These are phyloP conservation scores for Pygocentrus nattereri DNA, from an alignment of 2,797 vertebrate species.

Conservation along the genomic window DNA sequence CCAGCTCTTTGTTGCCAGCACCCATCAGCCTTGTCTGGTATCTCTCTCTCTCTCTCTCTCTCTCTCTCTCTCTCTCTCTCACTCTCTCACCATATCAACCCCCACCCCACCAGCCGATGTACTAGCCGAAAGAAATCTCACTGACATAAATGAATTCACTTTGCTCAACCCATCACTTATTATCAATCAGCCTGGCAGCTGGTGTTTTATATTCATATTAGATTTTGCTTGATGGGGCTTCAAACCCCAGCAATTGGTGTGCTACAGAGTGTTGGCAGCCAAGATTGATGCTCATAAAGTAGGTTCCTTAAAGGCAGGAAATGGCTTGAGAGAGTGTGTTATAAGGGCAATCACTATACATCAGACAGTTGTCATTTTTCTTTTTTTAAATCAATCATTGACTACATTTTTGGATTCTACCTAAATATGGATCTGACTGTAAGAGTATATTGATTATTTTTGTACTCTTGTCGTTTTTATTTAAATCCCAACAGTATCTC, in stretches of 20 bases:
- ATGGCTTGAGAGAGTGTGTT: conserved; percentile 12
- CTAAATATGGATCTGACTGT: background rate
- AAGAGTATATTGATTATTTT: background rate
- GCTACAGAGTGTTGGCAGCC: conserved; percentile 14
- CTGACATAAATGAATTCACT: conserved; percentile 41
- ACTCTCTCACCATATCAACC: background rate
- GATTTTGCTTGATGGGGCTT: conserved; percentile 17
- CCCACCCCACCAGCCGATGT: background rate
- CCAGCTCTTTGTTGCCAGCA: conserved; percentile 21
- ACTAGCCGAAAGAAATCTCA: conserved; percentile 17
- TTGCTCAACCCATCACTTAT: conserved; percentile 26
- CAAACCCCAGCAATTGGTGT: background rate
- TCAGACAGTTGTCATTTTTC: background rate
- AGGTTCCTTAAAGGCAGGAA: background rate
- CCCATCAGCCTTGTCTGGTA: conserved; percentile 5
- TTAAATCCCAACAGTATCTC: background rate
- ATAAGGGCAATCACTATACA: conserved; percentile 9
- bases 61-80: background rate
- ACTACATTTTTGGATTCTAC: background rate
- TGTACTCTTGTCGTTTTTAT: background rate
- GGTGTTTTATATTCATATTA: conserved; percentile 35
- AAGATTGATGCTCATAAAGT: conserved; percentile 4
- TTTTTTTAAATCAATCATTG: background rate
- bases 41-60: background rate
- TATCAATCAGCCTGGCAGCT: conserved; percentile 27